Evolutionary conservation across 2,113 vertebrate genomes (phyloP).

Genomic region (Macroglossus sobrinus): DNA sequence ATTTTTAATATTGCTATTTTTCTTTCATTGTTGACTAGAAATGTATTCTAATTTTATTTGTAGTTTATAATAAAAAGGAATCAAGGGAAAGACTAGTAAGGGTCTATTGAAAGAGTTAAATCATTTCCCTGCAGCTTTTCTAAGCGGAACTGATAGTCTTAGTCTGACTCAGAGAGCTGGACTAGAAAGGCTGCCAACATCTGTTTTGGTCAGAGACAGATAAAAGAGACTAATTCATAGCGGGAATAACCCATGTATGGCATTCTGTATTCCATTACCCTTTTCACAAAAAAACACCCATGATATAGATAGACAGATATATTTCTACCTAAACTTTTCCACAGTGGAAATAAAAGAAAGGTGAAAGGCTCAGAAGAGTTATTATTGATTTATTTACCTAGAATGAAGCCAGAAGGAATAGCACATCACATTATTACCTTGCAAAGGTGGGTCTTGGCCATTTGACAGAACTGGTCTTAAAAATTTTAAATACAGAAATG

Average conservation of each 20-base stretch:
- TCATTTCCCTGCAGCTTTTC: slow-evolving; percentile 77
- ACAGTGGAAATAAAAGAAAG: slow-evolving; percentile 17
- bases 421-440: not conserved
- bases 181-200: slow-evolving; percentile 86
- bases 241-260: slow-evolving; percentile 80
- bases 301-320: slow-evolving; percentile 67
- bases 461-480: not conserved
- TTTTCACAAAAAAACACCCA: slow-evolving; percentile 45
- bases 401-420: not conserved
- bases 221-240: slow-evolving; percentile 86
- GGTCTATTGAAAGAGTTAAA: slow-evolving; percentile 80
- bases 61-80: slow-evolving; percentile 56
- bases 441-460: not conserved
- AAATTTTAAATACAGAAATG: not conserved
- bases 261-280: slow-evolving; percentile 80
- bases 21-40: slow-evolving; percentile 50
- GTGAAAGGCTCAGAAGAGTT: not conserved
- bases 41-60: slow-evolving; percentile 52
- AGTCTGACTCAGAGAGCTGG: slow-evolving; percentile 83
- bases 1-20: slow-evolving; percentile 72
- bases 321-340: slow-evolving; percentile 51
- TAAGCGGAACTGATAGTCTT: slow-evolving; percentile 85
- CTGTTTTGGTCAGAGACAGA: slow-evolving; percentile 87
- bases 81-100: slow-evolving; percentile 41
- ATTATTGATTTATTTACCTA: not conserved